Conservation (phyloP, 2,888 invertebrate genomes). For the Dorcus hopei region DNA sequence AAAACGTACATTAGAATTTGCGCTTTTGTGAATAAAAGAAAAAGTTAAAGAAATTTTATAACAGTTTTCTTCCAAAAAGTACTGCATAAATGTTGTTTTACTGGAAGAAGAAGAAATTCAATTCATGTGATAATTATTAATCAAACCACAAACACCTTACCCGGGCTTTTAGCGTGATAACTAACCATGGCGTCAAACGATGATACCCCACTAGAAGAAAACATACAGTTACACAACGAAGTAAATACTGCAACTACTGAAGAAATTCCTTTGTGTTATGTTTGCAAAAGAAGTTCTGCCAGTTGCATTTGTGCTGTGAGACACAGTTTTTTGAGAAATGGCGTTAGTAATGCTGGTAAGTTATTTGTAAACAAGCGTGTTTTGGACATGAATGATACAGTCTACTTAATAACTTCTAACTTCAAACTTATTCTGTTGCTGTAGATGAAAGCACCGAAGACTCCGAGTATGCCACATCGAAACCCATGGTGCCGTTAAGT, state of each 20-base stretch:
- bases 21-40: constrained; percentile 9
- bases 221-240: constrained; percentile 12
- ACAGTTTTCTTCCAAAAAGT: background rate
- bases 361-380: constrained; percentile 24
- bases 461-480: no score
- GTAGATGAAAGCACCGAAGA: no score
- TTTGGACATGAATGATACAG: background rate
- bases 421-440: no score
- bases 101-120: background rate
- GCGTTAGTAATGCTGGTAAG: constrained; percentile 23
- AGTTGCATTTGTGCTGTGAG: constrained; percentile 16
- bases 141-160: constrained; percentile 13
- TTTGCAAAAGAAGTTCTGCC: constrained; percentile 10
- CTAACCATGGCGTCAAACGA: constrained; percentile 27
- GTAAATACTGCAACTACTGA: constrained; percentile 4
- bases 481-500: no score
- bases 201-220: constrained; percentile 21
- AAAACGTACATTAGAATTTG: constrained; percentile 15
- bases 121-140: constrained; percentile 6
- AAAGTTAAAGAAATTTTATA: constrained; percentile 10
- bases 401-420: no score
- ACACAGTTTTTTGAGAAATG: constrained; percentile 16
- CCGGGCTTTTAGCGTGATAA: constrained; percentile 19
- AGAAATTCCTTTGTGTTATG: constrained; percentile 9
- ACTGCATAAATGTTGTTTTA: background rate